Base-by-base conservation (phyloP, 37 sponge, comb jelly and placozoan species). In the Haliclona indistincta region DNA sequence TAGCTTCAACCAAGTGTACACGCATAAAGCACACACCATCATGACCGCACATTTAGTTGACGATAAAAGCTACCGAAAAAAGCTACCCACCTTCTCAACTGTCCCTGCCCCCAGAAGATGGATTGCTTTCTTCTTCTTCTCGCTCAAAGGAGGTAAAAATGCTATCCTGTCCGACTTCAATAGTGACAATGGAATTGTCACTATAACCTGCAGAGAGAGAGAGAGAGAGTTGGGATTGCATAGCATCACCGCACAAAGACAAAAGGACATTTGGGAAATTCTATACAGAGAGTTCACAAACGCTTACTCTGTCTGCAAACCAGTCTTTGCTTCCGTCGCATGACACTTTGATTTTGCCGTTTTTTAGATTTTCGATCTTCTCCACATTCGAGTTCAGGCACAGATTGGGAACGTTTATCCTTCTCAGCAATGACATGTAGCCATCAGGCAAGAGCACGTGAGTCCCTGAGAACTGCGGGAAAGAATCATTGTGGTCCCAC, bases 401-500 rank as follows among this genome's bases (percentile, higher is more conserved):
- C n/a, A n/a, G 63, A 43, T 39, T 63, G 34, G 30, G 73, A 1
- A 38, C 35, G n/a, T n/a, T n/a, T n/a, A n/a, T n/a, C n/a, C n/a
- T n/a, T n/a, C n/a, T n/a, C n/a, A n/a, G n/a, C n/a, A n/a, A n/a
- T n/a, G n/a, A 22, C 28, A 49, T 56, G 51, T 66, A 84, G 19
- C 93, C 93, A 51, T 76, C 75, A n/a, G 79, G 73, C 3, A 94
- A 55, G 62, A 85, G 68, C 64, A 90, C 87, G 63, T 94, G 94
- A 77, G 72, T 71, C 1, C 94, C 94, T 30, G 82, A 76, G 66
- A 94, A 94, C 87, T 94, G 94, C 17, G 89, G 70, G 64, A 78
- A 89, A 29, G 54, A 64, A 45, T 94, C 94, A 52, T 94, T 94
- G 73, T 94, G 94, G 67, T 94, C 94, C 94, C 94, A 94, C 51